Evolutionary conservation across 2,888 invertebrate genomes (phyloP).

Genomic region (Heliconius ethilla): DNA sequence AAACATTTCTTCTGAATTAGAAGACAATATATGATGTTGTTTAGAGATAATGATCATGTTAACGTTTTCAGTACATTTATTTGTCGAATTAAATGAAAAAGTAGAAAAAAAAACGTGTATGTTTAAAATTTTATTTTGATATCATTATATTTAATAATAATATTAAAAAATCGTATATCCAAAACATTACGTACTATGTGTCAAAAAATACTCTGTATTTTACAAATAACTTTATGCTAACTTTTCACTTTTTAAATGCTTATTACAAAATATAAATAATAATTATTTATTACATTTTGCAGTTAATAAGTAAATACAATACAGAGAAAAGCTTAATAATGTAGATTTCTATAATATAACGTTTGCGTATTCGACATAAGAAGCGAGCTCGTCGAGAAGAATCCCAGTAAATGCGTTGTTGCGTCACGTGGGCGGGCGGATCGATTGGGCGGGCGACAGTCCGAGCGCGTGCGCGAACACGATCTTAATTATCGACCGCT

Average conservation of each 20-base stretch:
- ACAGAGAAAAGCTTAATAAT: background rate
- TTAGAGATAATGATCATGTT: background rate
- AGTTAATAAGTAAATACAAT: background rate
- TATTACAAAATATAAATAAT: background rate
- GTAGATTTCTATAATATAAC: constrained; percentile 15
- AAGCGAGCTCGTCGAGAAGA: constrained; percentile 67
- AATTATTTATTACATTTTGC: background rate
- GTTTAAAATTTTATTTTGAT: no score
- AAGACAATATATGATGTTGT: background rate
- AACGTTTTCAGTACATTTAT: no score
- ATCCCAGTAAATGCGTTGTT: constrained; percentile 78
- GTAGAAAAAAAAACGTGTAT: no score
- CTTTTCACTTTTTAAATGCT: background rate
- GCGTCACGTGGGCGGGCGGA: constrained; percentile 78
- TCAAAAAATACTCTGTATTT: background rate
- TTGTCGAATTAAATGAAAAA: no score
- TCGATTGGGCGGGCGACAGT: constrained; percentile 68
- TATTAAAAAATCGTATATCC: background rate
- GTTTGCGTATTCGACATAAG: constrained; percentile 39
- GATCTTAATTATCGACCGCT: constrained; percentile 74
- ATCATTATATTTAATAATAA: no score
- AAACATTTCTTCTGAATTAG: background rate
- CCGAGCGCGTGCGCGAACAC: constrained; percentile 73
- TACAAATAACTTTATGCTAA: background rate
- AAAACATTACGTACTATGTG: background rate